Conservation (phyloP, 1,140 invertebrate species). For the Helicoverpa armigera region DNA sequence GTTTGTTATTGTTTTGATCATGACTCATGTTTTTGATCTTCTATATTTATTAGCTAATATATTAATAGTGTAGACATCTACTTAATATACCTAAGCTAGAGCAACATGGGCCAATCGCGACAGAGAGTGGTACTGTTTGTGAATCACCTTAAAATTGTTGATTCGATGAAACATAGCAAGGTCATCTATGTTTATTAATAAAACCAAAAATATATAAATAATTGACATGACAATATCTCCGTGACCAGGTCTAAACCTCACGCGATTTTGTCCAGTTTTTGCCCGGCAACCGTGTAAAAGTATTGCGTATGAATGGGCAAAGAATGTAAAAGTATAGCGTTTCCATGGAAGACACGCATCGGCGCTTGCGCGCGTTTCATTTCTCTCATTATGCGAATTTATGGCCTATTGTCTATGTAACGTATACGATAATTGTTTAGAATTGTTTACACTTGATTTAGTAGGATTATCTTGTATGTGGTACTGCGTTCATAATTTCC, state of each 20-base stretch:
- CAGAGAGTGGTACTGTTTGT: no score
- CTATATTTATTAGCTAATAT: not conserved
- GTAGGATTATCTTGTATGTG: not conserved
- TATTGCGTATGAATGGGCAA: slow-evolving; percentile 24
- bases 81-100: not conserved
- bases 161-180: not conserved
- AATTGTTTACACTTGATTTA: no score
- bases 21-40: not conserved
- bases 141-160: not conserved
- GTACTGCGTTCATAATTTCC: no score
- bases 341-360: slow-evolving; percentile 28
- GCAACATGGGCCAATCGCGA: no score
- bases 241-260: not conserved
- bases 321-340: slow-evolving; percentile 36
- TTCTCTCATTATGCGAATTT: slow-evolving; percentile 21
- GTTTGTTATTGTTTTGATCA: slow-evolving; percentile 9
- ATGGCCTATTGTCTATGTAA: not conserved
- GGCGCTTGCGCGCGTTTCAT: slow-evolving; percentile 8
- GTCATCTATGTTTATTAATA: not conserved
- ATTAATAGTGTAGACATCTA: not conserved
- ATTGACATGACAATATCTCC: slow-evolving; percentile 4
- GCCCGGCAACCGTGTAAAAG: not conserved
- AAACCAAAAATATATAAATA: not conserved
- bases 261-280: slow-evolving; percentile 2
- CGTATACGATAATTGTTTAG: not conserved